phyloP scores from a whole-genome alignment of 2,797 vertebrate species.

The Chanos chanos region DNA sequence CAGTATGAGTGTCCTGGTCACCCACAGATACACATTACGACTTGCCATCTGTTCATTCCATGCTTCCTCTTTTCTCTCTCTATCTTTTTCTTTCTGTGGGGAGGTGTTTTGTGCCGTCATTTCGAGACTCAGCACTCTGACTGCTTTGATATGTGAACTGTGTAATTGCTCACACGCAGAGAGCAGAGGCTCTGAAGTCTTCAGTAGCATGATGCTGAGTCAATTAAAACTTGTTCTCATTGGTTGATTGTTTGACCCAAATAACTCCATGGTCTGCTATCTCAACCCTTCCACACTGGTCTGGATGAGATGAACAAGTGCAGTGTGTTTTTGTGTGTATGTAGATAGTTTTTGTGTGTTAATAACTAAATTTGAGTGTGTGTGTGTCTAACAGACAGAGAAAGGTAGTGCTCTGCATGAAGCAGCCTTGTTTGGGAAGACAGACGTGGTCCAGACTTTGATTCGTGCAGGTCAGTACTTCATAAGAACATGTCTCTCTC shows the following conservation, averaged over 20 bases:
- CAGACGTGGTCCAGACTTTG: slow-evolving; percentile 94
- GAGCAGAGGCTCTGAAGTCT: too few species aligned
- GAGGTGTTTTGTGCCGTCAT: slow-evolving; percentile 47
- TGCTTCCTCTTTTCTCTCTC: too few species aligned
- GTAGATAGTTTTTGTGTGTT: background rate
- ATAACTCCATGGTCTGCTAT: too few species aligned
- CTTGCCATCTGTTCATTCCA: too few species aligned
- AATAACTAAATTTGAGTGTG: slow-evolving; percentile 5
- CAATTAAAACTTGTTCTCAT: too few species aligned
- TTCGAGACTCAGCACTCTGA: slow-evolving; percentile 57
- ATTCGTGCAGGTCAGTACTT: slow-evolving; percentile 84
- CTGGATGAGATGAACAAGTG: too few species aligned
- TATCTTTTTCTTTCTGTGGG: background rate
- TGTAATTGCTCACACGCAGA: slow-evolving; percentile 42
- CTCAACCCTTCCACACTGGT: too few species aligned
- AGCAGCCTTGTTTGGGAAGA: slow-evolving; percentile 96
- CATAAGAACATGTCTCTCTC: background rate
- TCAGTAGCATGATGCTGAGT: too few species aligned
- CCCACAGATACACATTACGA: too few species aligned
- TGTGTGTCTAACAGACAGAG: slow-evolving; percentile 80
- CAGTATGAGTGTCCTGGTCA: too few species aligned
- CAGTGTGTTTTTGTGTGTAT: background rate
- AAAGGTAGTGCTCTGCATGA: slow-evolving; percentile 98
- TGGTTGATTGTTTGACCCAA: too few species aligned
- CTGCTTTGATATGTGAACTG: slow-evolving; percentile 50